Conservation (phyloP, 2,888 invertebrate genomes). For the Cheiracanthium punctorium region DNA sequence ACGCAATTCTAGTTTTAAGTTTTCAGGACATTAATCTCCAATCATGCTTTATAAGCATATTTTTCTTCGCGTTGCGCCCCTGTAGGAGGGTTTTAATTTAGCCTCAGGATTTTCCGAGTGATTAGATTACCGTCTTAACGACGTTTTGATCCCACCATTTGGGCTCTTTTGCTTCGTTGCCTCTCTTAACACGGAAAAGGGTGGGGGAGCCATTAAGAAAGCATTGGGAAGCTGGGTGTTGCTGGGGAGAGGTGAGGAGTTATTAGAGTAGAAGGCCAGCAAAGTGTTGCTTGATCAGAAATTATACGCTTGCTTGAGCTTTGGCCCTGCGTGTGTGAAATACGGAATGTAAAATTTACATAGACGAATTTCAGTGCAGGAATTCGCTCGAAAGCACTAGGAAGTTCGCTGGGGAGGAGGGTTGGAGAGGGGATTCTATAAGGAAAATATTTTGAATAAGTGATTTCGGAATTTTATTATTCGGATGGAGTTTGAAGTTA, state of each 20-base stretch:
- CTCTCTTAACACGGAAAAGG: constrained; percentile 12
- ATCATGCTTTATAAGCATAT: constrained; percentile 69
- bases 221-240: constrained; percentile 47
- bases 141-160: constrained; percentile 66
- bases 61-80: constrained; percentile 62
- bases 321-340: constrained; percentile 58
- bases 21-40: constrained; percentile 66
- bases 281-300: constrained; percentile 61
- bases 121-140: constrained; percentile 67
- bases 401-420: too few species aligned
- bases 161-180: constrained; percentile 39
- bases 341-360: constrained; percentile 66
- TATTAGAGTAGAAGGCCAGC: constrained; percentile 58
- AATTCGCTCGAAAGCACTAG: constrained; percentile 30
- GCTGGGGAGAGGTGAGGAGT: constrained; percentile 44
- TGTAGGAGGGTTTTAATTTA: constrained; percentile 67
- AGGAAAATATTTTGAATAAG: constrained; percentile 9
- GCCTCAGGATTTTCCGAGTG: constrained; percentile 69
- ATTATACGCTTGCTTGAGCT: constrained; percentile 63
- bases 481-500: not conserved
- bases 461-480: constrained; percentile 1
- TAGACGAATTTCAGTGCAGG: constrained; percentile 41
- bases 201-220: constrained; percentile 52
- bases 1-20: constrained; percentile 55
- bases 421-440: not conserved